Conservation (phyloP, 1,140 invertebrate species). For the Scylla paramamosain region DNA sequence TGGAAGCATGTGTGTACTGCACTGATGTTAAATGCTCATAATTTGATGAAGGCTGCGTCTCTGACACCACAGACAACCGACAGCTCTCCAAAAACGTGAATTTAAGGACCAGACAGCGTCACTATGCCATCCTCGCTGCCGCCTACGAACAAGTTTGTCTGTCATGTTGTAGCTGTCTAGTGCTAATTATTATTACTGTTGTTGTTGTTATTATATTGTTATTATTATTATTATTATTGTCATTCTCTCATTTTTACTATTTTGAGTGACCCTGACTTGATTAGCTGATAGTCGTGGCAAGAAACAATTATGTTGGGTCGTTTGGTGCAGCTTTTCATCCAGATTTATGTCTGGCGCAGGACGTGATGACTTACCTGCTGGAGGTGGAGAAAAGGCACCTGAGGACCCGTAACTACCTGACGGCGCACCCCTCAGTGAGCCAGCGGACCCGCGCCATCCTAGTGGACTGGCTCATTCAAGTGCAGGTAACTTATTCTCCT, state of each 20-base stretch:
- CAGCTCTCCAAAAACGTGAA: not conserved
- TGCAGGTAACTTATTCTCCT: constrained; percentile 36
- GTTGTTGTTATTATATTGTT: not conserved
- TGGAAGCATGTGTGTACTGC: no score
- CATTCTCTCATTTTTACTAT: no score
- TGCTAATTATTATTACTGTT: no score
- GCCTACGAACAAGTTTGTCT: constrained; percentile 40
- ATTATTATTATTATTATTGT: no score
- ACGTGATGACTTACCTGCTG: constrained; percentile 63
- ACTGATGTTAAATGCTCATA: not conserved
- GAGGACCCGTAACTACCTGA: constrained; percentile 26
- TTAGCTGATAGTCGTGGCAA: no score
- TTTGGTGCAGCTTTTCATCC: not conserved
- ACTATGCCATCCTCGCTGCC: not conserved
- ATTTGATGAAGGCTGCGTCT: not conserved
- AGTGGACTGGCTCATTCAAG: constrained; percentile 64
- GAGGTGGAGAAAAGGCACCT: constrained; percentile 19
- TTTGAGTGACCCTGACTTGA: no score
- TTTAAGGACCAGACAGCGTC: not conserved
- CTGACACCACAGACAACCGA: not conserved
- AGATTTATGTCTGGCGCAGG: constrained; percentile 2
- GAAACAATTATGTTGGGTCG: not conserved
- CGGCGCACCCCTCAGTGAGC: constrained; percentile 44
- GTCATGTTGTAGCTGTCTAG: no score
- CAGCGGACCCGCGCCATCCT: constrained; percentile 51